These are phyloP conservation scores for Pararge aegeria DNA, from an alignment of 1,140 invertebrate species.

Conservation along the genomic window DNA sequence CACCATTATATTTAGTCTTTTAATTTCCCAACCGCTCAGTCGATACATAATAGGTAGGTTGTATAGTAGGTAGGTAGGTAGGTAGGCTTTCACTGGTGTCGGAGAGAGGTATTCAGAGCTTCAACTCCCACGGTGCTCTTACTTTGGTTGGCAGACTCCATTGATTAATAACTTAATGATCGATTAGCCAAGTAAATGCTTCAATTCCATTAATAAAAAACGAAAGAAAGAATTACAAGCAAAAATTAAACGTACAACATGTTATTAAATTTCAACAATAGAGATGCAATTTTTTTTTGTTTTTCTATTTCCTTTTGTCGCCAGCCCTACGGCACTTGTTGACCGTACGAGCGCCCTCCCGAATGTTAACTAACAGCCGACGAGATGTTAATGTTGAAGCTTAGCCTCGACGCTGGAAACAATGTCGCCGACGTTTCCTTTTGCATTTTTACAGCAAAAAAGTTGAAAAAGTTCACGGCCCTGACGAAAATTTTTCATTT, in stretches of 20 bases:
- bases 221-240: too few relatives aligned
- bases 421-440: conserved; percentile 51
- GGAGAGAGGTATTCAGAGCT: too few relatives aligned
- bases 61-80: neutral
- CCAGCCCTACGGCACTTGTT: conserved; percentile 50
- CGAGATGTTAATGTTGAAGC: conserved; percentile 67
- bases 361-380: conserved; percentile 60
- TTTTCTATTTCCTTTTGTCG: neutral
- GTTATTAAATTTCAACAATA: too few relatives aligned
- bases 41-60: too few relatives aligned
- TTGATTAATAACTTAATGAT: too few relatives aligned
- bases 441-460: conserved; percentile 40
- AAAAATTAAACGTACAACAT: too few relatives aligned
- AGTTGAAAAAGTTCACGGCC: neutral
- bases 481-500: neutral
- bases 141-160: too few relatives aligned
- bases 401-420: conserved; percentile 53
- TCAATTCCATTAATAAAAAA: too few relatives aligned
- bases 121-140: too few relatives aligned
- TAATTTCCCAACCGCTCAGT: neutral
- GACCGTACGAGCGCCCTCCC: conserved; percentile 44
- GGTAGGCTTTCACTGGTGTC: neutral
- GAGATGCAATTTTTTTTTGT: too few relatives aligned
- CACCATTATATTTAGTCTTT: too few relatives aligned
- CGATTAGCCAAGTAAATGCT: too few relatives aligned